phyloP scores from a whole-genome alignment of 2,113 vertebrate species.

The Mus spicilegus region DNA sequence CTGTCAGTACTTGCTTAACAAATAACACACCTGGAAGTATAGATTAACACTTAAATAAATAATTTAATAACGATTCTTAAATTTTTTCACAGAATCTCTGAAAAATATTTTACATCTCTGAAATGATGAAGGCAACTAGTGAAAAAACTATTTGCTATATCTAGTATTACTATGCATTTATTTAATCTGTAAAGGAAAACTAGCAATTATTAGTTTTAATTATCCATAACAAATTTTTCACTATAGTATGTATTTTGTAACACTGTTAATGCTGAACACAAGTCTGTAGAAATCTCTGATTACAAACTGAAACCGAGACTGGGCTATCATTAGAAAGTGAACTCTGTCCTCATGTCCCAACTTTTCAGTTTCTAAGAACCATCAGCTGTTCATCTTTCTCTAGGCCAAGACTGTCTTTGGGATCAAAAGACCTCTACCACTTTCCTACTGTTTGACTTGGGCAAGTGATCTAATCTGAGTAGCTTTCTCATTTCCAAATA shows the following conservation, averaged over 20 bases:
- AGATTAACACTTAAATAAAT: slow-evolving; percentile 68
- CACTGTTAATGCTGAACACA: not conserved
- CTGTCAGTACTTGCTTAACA: slow-evolving; percentile 53
- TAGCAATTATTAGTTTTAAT: slow-evolving; percentile 34
- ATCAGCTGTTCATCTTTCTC: not conserved
- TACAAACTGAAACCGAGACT: slow-evolving; percentile 45
- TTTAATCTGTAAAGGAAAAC: slow-evolving; percentile 64
- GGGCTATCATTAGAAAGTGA: slow-evolving; percentile 20
- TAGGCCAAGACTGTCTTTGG: slow-evolving; percentile 5
- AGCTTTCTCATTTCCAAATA: not conserved
- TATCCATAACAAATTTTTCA: slow-evolving; percentile 46
- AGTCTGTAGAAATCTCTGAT: not conserved
- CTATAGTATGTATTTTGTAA: slow-evolving; percentile 53
- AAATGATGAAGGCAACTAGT: slow-evolving; percentile 57
- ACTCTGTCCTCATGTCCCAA: not conserved
- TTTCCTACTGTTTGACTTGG: slow-evolving; percentile 13
- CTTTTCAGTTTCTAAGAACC: not conserved
- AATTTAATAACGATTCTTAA: slow-evolving; percentile 18
- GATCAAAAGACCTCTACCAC: not conserved
- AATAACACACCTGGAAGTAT: slow-evolving; percentile 50
- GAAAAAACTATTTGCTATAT: slow-evolving; percentile 62
- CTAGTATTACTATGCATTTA: slow-evolving; percentile 54
- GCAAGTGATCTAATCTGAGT: not conserved
- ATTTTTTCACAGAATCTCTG: slow-evolving; percentile 41
- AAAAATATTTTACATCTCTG: slow-evolving; percentile 38